Evolutionary conservation across 1,140 invertebrate genomes (phyloP).

Genomic region (silkworm (Bombyx mori)): DNA sequence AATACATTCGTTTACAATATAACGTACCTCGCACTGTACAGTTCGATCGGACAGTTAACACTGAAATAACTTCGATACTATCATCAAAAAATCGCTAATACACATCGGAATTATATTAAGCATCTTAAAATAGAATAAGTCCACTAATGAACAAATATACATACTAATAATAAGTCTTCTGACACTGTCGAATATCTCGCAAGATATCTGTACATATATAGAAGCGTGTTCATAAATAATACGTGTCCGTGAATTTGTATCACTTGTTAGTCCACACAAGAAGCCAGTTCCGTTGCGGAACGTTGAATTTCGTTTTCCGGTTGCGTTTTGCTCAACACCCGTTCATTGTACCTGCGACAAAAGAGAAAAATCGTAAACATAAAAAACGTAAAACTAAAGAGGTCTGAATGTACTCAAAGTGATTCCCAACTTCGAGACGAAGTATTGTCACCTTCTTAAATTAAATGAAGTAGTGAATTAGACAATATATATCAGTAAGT

Average conservation of each 20-base stretch:
- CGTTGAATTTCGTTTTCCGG: slow-evolving; percentile 36
- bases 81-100: slow-evolving; percentile 1
- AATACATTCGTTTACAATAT: slow-evolving; percentile 1
- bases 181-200: slow-evolving; percentile 15
- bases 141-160: slow-evolving; percentile 26
- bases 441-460: too few species aligned
- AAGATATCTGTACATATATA: slow-evolving; percentile 11
- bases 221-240: slow-evolving; percentile 11
- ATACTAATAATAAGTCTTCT: slow-evolving; percentile 22
- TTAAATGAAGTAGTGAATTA: too few species aligned
- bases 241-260: slow-evolving; percentile 3
- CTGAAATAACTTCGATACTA: not conserved
- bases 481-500: too few species aligned
- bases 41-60: not conserved
- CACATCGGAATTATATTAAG: slow-evolving; percentile 10
- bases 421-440: too few species aligned
- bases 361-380: slow-evolving; percentile 1
- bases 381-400: too few species aligned
- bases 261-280: slow-evolving; percentile 10
- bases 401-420: too few species aligned
- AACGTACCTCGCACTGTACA: not conserved
- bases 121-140: slow-evolving; percentile 20
- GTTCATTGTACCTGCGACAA: slow-evolving; percentile 43
- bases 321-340: slow-evolving; percentile 22
- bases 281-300: not conserved